Conservation (phyloP, 2,797 vertebrate genomes). For the Macroramphosus scolopax region DNA sequence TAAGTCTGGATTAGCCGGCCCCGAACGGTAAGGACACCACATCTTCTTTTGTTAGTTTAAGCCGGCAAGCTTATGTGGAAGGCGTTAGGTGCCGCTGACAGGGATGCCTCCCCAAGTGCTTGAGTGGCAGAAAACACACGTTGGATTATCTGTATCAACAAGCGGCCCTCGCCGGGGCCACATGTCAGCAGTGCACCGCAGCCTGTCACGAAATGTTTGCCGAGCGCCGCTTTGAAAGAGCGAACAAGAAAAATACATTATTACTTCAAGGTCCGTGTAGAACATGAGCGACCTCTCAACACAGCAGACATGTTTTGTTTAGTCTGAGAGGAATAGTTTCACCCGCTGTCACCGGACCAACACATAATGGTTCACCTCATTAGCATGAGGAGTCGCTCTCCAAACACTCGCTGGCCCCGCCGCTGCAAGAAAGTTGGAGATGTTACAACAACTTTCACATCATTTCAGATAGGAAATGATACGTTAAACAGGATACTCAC, state of each 20-base stretch:
- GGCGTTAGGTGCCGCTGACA: constrained; percentile 67
- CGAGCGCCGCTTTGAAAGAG: too few species aligned
- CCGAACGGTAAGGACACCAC: constrained; percentile 81
- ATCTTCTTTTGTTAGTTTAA: constrained; percentile 80
- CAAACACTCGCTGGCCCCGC: too few species aligned
- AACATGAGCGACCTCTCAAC: constrained; percentile 1
- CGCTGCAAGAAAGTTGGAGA: too few species aligned
- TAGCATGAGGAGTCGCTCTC: constrained; percentile 30
- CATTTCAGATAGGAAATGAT: too few species aligned
- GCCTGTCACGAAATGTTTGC: constrained; percentile 56
- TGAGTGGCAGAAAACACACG: constrained; percentile 61
- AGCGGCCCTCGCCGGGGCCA: constrained; percentile 32
- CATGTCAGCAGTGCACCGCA: constrained; percentile 43
- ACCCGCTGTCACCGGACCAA: too few species aligned
- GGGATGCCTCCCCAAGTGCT: constrained; percentile 53
- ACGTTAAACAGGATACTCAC: constrained; percentile 16
- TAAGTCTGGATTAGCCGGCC: constrained; percentile 84
- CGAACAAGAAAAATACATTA: constrained; percentile 15
- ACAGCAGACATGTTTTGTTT: too few species aligned
- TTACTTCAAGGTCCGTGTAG: constrained; percentile 5
- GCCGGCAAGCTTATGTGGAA: constrained; percentile 69
- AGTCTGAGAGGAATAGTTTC: too few species aligned
- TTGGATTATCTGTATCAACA: constrained; percentile 69
- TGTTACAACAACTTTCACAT: too few species aligned
- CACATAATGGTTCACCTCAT: constrained; percentile 51